Base-by-base conservation (phyloP, 2,888 invertebrate genomes). In the Catocala sponsa region DNA sequence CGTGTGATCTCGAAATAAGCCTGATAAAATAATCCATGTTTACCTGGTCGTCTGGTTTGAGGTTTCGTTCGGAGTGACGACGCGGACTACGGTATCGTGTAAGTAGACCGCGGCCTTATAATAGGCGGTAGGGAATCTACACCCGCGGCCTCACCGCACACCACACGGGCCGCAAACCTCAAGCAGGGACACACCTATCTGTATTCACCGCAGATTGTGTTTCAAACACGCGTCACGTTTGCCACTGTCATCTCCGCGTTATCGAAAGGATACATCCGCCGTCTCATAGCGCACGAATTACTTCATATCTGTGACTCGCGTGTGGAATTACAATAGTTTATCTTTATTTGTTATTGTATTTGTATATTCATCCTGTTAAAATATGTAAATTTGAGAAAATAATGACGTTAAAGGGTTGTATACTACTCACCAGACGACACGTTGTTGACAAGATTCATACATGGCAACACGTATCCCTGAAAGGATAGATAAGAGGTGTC, bases 131-230 rank as follows among this genome's bases (percentile, higher is more conserved):
- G 70, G 74, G 76, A 80, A 82, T 81, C 80, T 80, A 84, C 79
- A 83, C 80, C 70, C 75, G 63, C 46, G 75, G 68, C 35, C 35
- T 38, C 6, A 9, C 35, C 35, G 6, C 35, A 38, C 35, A 38
- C 35, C 35, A 38, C 85, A 72, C 87, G 83, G 74, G 71, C 87
- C 85, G 67, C 87, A 83, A 78, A 76, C 85, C 87, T 79, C 83
- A 76, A 63, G 61, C 65, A 51, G 54, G 76, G 69, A 47, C 35
- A 74, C 68, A 73, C 51, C 72, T 79, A 51, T 81, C 78, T 75
- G 80, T 82, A 83, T 82, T 79, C 78, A 77, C 61, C 68, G 58
- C 68, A 75, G 71, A 77, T 84, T 73, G 68, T 72, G 79, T 83
- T 79, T 76, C 80, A 81, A 76, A 78, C 78, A 76, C 73, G 69